Evolutionary conservation across 1,140 invertebrate species (phyloP), one percentile per base, ranked within the genome.

Genomic region (Epicauta chinensis): DNA sequence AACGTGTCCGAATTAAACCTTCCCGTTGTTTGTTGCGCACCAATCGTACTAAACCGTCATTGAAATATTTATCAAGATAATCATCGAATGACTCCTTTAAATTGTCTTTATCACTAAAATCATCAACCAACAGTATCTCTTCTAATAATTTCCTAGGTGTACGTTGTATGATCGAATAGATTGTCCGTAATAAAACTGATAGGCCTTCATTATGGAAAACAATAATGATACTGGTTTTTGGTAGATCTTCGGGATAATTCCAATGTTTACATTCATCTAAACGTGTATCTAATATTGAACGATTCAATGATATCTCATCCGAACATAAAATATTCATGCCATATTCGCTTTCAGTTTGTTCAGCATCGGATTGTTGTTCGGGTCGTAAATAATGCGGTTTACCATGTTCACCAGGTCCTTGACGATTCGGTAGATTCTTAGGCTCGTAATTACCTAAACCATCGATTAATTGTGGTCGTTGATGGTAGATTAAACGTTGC

Each of bases 171-270:
- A 99, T 91, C 56, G 89, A 91, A 69, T 98, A 94, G 0, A 98
- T 93, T n/a, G 96, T 98, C 56, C 96, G 75, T 75, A 98, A 78
- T 10, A 99, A 75, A 2, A 95, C 93, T 0, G 91, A 91, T 80
- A 89, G 97, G 2, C 95, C 97, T 74, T 99, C 94, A 71, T 99
- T 99, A 68, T 99, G 96, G 70, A 99, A 99, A 9, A 98, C 97
- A 53, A 99, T 86, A 55, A 99, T 95, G 0, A 99, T 93, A 68
- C 89, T 93, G 2, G 94, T 92, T 42, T 78, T 84, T 0, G 96
- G 94, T 58, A 99, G 75, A 52, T 88, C 75, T 60, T 82, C 78
- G 4, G 94, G 90, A 73, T 98, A 99, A 64, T 96, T 81, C 96
- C 97, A 99, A 68, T 93, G 87, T 70, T 91, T 92, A 73, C 97